Percentiles rank a stretch among this genome's conserved stretches.
These are phyloP conservation scores for Oreocharis arfaki DNA, from an alignment of 2,113 vertebrate species.

Conservation along the genomic window DNA sequence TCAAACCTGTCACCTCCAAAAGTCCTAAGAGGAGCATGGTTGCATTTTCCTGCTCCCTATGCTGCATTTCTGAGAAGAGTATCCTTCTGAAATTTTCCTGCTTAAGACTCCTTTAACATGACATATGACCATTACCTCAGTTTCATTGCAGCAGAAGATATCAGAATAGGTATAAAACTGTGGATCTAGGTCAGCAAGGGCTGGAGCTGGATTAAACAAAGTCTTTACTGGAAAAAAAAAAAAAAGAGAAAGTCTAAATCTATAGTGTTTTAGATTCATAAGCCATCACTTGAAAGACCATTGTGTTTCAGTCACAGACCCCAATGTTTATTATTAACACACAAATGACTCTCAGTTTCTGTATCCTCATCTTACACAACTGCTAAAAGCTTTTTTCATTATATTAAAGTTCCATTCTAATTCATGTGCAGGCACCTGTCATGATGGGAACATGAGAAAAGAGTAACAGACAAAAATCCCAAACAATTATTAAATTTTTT, in stretches of 20 bases:
- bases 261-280: neutral
- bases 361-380: neutral
- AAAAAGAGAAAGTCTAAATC: neutral
- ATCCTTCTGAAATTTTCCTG: neutral
- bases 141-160: slow-evolving; percentile 97
- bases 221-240: slow-evolving; percentile 84
- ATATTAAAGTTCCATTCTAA: neutral
- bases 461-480: neutral
- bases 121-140: slow-evolving; percentile 79
- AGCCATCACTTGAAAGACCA: neutral
- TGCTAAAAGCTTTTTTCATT: neutral
- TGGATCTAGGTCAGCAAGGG: slow-evolving; percentile 82
- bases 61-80: neutral
- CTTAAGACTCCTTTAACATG: neutral
- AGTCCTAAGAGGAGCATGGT: neutral
- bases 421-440: neutral
- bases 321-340: neutral
- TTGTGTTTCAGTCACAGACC: neutral
- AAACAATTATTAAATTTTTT: neutral
- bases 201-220: slow-evolving; percentile 95
- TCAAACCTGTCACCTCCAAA: neutral
- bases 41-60: neutral
- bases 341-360: neutral
- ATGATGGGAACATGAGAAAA: neutral
- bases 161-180: slow-evolving; percentile 86